Percentiles rank a stretch among this genome's conserved stretches.
These are phyloP conservation scores for Chloroclysta siterata DNA, from an alignment of 2,888 invertebrate genomes.

Conservation along the genomic window DNA sequence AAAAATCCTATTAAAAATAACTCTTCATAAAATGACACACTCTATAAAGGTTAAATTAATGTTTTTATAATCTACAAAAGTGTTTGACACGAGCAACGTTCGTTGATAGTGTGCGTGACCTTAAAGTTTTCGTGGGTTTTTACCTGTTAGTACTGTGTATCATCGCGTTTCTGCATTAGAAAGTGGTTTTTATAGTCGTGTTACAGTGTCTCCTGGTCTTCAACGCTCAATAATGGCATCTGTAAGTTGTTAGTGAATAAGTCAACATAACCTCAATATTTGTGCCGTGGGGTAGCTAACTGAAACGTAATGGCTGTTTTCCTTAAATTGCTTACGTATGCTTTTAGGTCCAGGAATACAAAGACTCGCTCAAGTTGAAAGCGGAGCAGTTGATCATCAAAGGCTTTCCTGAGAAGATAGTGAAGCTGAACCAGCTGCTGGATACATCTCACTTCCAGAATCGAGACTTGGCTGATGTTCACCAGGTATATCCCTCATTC, in stretches of 20 bases:
- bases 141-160: conserved; percentile 38
- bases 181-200: conserved; percentile 36
- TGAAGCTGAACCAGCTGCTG: conserved; percentile 94
- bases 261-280: conserved; percentile 64
- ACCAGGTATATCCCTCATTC: conserved; percentile 85
- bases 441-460: conserved; percentile 93
- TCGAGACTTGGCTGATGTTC: conserved; percentile 90
- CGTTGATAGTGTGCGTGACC: conserved; percentile 65
- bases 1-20: conserved; percentile 45
- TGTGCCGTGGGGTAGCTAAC: conserved; percentile 47
- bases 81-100: conserved; percentile 65
- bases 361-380: conserved; percentile 93
- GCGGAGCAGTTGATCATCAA: conserved; percentile 95
- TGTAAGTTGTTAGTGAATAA: conserved; percentile 48
- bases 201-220: conserved; percentile 32
- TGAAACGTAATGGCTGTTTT: conserved; percentile 48
- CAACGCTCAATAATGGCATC: conserved; percentile 47
- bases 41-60: conserved; percentile 73
- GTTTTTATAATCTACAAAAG: conserved; percentile 31
- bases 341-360: conserved; percentile 94
- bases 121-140: conserved; percentile 49
- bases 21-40: conserved; percentile 71
- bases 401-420: conserved; percentile 97
- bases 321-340: conserved; percentile 44
- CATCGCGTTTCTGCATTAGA: conserved; percentile 17